Evolutionary conservation across 2,888 invertebrate species (phyloP), one percentile per base, ranked within the genome.

Genomic region (Glaucopsyche alexis): DNA sequence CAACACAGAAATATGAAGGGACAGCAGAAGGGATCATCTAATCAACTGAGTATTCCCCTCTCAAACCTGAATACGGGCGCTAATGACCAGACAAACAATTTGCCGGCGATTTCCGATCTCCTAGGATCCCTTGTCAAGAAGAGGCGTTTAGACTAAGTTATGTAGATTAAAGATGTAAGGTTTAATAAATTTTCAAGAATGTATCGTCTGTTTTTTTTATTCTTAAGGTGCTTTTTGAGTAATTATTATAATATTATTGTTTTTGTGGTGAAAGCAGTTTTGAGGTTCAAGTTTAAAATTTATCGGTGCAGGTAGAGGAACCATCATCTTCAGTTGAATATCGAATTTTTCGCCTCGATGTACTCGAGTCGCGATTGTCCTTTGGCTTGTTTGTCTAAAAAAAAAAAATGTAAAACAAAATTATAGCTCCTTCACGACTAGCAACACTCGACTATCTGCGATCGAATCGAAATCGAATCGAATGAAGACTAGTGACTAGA

Each of bases 1-100:
- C 99, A 99, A 84, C 98, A 99, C 85, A 95, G 99, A 79, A 98
- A 98, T 86, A 95, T 97, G 94, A 96, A 94, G 79, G 93, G 93
- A 0, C 90, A 87, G 75, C 86, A 83, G 76, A 90, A 91, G 78
- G 78, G 76, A 47, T 74, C 88, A 14, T 82, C 84, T 72, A 93
- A 87, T 78, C 93, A 88, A 79, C 81, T 93, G 70, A 92, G 87
- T 78, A 88, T 93, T 69, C 91, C 93, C 0, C 79, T 93, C 67
- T 84, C 93, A 0, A 91, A 89, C 77, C 79, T 93, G 55, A 94
- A 95, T 82, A 94, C 95, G 0, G 94, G 94, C 0, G 94, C 94
- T 38, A 94, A 94, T 74, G 96, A 96, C 81, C 96, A 96, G 81
- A 96, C 96, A 0, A 96, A 95, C 85, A 96, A 96, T 83, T 87